Conservation (phyloP, 2,888 invertebrate species). For the Phortica okadai region DNA sequence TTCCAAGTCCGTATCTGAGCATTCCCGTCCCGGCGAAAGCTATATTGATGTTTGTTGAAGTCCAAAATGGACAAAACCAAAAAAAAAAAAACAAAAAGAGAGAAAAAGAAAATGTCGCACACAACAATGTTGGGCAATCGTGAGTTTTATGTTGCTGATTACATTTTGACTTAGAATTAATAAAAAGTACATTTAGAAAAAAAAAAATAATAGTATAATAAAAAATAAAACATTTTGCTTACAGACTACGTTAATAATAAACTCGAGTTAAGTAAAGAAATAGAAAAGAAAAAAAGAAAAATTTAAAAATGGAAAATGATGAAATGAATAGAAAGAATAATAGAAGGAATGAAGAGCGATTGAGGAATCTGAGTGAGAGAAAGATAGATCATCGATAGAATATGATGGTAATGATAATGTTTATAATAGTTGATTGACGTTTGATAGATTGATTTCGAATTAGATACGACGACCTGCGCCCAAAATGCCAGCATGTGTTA, state of each 20-base stretch:
- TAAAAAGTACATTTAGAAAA: neutral
- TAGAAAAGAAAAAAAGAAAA: slow-evolving; percentile 32
- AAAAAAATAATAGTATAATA: neutral
- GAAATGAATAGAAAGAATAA: neutral
- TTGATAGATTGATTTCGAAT: too few relatives aligned
- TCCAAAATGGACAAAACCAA: slow-evolving; percentile 18
- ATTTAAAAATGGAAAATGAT: slow-evolving; percentile 28
- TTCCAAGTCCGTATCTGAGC: slow-evolving; percentile 89
- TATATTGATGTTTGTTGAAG: slow-evolving; percentile 66
- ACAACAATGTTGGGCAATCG: too few relatives aligned
- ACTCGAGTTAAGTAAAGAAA: slow-evolving; percentile 12
- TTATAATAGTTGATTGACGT: too few relatives aligned
- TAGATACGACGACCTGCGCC: too few relatives aligned
- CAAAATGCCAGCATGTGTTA: too few relatives aligned
- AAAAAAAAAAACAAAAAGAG: neutral
- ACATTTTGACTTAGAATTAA: too few relatives aligned
- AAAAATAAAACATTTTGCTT: neutral
- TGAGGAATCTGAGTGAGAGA: neutral
- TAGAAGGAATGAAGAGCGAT: too few relatives aligned
- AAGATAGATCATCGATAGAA: neutral
- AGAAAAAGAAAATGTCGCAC: too few relatives aligned
- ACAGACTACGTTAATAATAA: slow-evolving; percentile 9
- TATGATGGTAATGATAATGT: too few relatives aligned
- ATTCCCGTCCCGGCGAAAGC: slow-evolving; percentile 90
- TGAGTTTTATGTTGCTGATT: too few relatives aligned